A percentile compares a stretch with the other conserved stretches of the same genome.
Evolutionary conservation across 2,888 invertebrate species (phyloP).

Genomic region (Sinelater perroti): DNA sequence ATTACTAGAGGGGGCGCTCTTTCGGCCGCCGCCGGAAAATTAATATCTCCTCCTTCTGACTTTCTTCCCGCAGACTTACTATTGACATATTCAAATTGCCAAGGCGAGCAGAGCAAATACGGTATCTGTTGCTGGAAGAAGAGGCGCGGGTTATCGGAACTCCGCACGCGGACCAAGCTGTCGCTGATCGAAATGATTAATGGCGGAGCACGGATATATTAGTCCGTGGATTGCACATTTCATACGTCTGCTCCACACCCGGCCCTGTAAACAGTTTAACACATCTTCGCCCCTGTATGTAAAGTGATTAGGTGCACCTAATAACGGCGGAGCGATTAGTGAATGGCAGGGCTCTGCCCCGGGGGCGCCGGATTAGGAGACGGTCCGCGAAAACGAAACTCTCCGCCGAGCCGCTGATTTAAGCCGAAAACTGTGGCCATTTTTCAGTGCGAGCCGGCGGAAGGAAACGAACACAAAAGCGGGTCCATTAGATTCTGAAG

Average conservation of each 20-base stretch:
- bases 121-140: conserved; percentile 39
- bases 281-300: conserved; percentile 32
- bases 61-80: conserved; percentile 39
- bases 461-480: conserved; percentile 40
- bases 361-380: conserved; percentile 1
- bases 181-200: conserved; percentile 57
- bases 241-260: conserved; percentile 48
- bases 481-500: conserved; percentile 56
- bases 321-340: conserved; percentile 27
- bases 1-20: too few species aligned
- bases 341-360: conserved; percentile 20
- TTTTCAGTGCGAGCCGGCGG: conserved; percentile 36
- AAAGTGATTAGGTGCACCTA: conserved; percentile 31
- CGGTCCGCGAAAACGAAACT: conserved; percentile 11
- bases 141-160: conserved; percentile 50
- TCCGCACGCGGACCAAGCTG: conserved; percentile 53
- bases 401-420: too few species aligned
- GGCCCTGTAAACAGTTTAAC: conserved; percentile 37
- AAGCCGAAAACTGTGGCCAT: conserved; percentile 24
- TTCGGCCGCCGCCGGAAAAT: too few species aligned
- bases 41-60: conserved; percentile 7
- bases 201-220: conserved; percentile 55
- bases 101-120: conserved; percentile 41
- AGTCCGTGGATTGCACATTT: conserved; percentile 52
- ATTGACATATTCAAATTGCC: conserved; percentile 45